phyloP scores from a whole-genome alignment of 1,140 invertebrate genomes.

The Bombus waltoni region DNA sequence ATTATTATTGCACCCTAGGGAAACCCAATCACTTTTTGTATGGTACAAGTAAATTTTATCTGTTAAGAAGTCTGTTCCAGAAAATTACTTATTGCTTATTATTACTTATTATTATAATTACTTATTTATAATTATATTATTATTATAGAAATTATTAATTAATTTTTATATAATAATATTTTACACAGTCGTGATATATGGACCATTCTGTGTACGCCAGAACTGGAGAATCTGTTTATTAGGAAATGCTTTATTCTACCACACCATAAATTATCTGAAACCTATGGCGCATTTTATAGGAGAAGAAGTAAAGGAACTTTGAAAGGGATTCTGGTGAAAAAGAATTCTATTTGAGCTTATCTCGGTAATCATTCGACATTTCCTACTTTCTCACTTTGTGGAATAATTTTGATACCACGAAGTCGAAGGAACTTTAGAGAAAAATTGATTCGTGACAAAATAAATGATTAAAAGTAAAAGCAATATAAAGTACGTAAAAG shows the following conservation, averaged over 20 bases:
- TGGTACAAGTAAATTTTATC: no score
- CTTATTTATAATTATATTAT: no score
- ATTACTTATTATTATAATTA: no score
- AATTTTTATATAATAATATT: neutral
- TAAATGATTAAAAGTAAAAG: neutral
- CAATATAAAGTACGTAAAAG: neutral
- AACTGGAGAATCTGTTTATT: neutral
- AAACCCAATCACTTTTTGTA: neutral
- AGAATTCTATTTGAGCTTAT: neutral
- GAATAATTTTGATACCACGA: neutral
- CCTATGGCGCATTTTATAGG: neutral
- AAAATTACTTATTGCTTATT: neutral
- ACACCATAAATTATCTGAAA: neutral
- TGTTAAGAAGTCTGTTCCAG: neutral
- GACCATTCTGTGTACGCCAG: neutral
- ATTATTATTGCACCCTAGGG: neutral
- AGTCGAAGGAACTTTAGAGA: neutral
- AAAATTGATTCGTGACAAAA: neutral
- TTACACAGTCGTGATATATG: neutral
- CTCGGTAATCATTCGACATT: neutral
- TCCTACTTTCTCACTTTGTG: neutral
- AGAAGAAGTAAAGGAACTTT: neutral
- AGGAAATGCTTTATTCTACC: neutral
- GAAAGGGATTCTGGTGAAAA: neutral
- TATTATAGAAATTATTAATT: no score